Conservation (phyloP, 2,113 vertebrate species). For the Arothron firmamentum region DNA sequence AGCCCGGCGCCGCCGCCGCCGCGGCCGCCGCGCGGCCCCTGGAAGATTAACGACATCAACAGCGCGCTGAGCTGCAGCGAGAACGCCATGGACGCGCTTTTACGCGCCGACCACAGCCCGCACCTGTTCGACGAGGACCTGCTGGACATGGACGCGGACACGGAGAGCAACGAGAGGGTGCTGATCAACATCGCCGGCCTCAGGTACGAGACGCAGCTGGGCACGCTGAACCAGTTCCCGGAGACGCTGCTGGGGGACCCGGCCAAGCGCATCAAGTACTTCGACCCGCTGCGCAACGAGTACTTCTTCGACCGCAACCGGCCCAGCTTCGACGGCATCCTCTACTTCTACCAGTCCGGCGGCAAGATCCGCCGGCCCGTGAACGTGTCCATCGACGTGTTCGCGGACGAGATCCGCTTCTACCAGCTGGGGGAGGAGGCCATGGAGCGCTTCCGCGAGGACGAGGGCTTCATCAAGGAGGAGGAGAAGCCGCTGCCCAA, state of each 20-base stretch:
- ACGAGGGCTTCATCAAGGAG: conserved; percentile 92
- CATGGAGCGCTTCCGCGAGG: conserved; percentile 90
- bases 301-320: conserved; percentile 98
- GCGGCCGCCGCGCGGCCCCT: conserved; percentile 27
- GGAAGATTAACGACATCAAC: conserved; percentile 79
- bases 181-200: conserved; percentile 94
- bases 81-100: conserved; percentile 76
- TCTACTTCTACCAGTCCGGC: conserved; percentile 95
- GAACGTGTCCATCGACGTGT: conserved; percentile 93
- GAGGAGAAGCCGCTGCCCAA: conserved; percentile 88
- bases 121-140: conserved; percentile 78
- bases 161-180: conserved; percentile 80
- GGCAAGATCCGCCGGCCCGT: conserved; percentile 90
- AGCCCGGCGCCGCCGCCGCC: conserved; percentile 23
- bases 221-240: conserved; percentile 94
- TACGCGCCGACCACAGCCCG: conserved; percentile 78
- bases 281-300: conserved; percentile 93
- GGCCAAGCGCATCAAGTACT: conserved; percentile 88
- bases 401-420: conserved; percentile 91
- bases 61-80: conserved; percentile 73
- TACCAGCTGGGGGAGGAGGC: conserved; percentile 93
- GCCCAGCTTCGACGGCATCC: conserved; percentile 93
- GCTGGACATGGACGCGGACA: conserved; percentile 73
- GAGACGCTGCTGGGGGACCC: conserved; percentile 92
- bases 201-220: conserved; percentile 91